A percentile compares a stretch with the other conserved stretches of the same genome.
Conservation (phyloP, 1,140 invertebrate genomes). For the Pseudomyrmex concolor region DNA sequence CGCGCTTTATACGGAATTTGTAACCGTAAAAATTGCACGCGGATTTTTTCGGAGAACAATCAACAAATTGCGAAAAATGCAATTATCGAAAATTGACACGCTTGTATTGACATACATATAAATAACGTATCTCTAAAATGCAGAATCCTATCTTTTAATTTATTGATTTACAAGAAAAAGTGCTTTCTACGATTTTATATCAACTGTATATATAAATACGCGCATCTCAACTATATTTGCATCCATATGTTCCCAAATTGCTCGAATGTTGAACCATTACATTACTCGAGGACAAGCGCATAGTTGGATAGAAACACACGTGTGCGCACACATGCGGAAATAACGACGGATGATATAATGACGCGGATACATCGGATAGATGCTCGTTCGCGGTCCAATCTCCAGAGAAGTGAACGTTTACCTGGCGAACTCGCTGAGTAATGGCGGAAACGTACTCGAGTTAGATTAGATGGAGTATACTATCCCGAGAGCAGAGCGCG, state of each 20-base stretch:
- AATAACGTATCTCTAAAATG: background rate
- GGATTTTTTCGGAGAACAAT: constrained; percentile 9
- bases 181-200: background rate
- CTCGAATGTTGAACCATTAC: constrained; percentile 28
- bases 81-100: background rate
- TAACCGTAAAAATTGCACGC: constrained; percentile 22
- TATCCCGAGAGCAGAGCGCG: constrained; percentile 21
- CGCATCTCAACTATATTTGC: constrained; percentile 5
- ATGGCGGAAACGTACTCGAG: constrained; percentile 56
- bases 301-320: no score
- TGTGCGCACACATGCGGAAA: background rate
- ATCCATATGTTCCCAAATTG: constrained; percentile 2
- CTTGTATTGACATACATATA: background rate
- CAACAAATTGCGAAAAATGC: background rate
- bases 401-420: constrained; percentile 51
- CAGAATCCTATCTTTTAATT: background rate
- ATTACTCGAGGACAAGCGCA: constrained; percentile 14
- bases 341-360: constrained; percentile 38
- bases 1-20: constrained; percentile 9
- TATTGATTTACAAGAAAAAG: background rate
- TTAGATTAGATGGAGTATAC: constrained; percentile 70
- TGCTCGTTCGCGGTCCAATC: constrained; percentile 52
- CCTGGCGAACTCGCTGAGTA: constrained; percentile 55
- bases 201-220: background rate
- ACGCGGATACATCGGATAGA: constrained; percentile 32